These are phyloP conservation scores for Prorops nasuta DNA, from an alignment of 1,140 invertebrate species.

Conservation along the genomic window DNA sequence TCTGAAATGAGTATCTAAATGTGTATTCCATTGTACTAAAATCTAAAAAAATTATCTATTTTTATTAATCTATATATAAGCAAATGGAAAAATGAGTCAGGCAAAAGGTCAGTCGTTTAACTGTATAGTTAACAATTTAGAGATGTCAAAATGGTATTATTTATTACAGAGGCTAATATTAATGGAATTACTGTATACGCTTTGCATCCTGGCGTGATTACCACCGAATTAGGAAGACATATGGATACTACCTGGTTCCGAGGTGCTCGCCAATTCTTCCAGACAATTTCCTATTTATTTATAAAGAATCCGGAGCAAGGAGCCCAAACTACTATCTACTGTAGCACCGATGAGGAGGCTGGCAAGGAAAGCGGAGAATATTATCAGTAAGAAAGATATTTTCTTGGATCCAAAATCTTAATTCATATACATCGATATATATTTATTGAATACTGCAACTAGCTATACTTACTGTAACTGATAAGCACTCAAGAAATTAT, in stretches of 20 bases:
- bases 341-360: slow-evolving; percentile 69
- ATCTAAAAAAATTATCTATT: too few species aligned
- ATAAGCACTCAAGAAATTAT: background rate
- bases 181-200: slow-evolving; percentile 65
- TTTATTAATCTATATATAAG: too few species aligned
- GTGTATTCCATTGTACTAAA: too few species aligned
- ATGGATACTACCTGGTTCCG: slow-evolving; percentile 57
- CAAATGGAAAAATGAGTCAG: too few species aligned
- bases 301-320: slow-evolving; percentile 68
- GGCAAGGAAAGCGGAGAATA: slow-evolving; percentile 65
- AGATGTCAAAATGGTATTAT: slow-evolving; percentile 8
- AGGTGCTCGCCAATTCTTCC: slow-evolving; percentile 37
- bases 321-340: slow-evolving; percentile 78
- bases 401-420: background rate
- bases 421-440: slow-evolving; percentile 3
- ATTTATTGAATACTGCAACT: background rate
- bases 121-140: background rate
- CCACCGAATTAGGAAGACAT: slow-evolving; percentile 74
- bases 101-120: background rate
- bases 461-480: background rate
- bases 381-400: slow-evolving; percentile 56
- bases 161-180: slow-evolving; percentile 44
- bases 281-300: slow-evolving; percentile 41
- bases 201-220: slow-evolving; percentile 72
- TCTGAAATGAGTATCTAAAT: too few species aligned